Evolutionary conservation across 2,113 vertebrate species (phyloP), one percentile per base, ranked within the genome.

Genomic region (Gymnobelideus leadbeateri): DNA sequence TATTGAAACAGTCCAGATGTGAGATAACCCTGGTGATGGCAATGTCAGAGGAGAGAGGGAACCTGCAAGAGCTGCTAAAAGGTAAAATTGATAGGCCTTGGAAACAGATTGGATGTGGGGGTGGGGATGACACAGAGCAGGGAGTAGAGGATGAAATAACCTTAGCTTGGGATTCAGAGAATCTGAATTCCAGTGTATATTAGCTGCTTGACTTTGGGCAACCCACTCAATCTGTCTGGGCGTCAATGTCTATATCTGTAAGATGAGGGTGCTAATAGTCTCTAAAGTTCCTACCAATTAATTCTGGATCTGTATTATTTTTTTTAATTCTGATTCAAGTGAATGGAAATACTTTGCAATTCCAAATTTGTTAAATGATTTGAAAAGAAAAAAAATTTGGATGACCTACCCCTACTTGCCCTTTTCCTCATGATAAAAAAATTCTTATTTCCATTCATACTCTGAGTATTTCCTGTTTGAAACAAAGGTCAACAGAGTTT

Each of bases 371-470:
- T n/a, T 54, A 28, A 89, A 49, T 25, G 51, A 92, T 93, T 0
- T 50, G 89, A 93, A 94, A 92, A 68, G n/a, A 84, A 84, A 68
- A 93, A 91, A n/a, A 8, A 26, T 43, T 53, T n/a, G 51, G 49
- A 92, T 52, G 92, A 8, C 7, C 23, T 54, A 49, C 53, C 49
- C 89, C 84, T 16, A 37, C 3, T 19, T 91, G n/a, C 49, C 57
- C 53, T 92, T 92, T 94, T 43, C 53, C 92, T 77, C 37, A 21
- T 92, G 3, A n/a, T 43, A 31, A 95, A 94, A 90, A 47, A 92
- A 47, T 46, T 43, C 68, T n/a, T 8, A 43, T 84, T 57, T 46
- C 5, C 49, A 50, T 8, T 1, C 28, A 51, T 84, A 43, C 16
- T 43, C 14, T 84, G 16, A 68, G 6, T 89, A 14, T 51, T 96